phyloP scores from a whole-genome alignment of 2,888 invertebrate species.

The Epinotia brunnichana region DNA sequence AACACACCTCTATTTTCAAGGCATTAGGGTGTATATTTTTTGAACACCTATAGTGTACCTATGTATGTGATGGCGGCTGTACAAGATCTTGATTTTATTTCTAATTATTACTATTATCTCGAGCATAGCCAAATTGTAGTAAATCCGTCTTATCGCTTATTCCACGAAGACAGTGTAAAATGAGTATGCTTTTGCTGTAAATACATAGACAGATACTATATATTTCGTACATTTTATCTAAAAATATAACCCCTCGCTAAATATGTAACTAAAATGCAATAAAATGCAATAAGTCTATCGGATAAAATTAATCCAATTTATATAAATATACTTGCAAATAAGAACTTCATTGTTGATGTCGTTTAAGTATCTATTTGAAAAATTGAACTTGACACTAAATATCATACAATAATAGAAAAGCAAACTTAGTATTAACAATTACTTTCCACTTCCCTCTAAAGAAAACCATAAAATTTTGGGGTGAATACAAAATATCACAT shows the following conservation, averaged over 20 bases:
- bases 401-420: not conserved
- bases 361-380: not conserved
- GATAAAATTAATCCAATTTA: not conserved
- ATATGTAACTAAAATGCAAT: constrained; percentile 4
- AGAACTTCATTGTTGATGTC: not conserved
- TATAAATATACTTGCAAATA: not conserved
- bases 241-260: not conserved
- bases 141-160: constrained; percentile 7
- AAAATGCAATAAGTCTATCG: not conserved
- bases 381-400: not conserved
- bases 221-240: not conserved
- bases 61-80: too few species aligned
- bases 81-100: too few species aligned
- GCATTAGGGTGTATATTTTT: too few species aligned
- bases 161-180: not conserved
- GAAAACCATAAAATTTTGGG: not conserved
- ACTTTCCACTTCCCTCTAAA: not conserved
- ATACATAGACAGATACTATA: not conserved
- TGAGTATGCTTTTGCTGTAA: constrained; percentile 24
- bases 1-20: too few species aligned
- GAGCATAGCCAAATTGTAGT: not conserved
- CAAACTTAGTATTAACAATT: not conserved
- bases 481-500: too few species aligned
- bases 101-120: too few species aligned
- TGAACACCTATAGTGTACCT: too few species aligned